Conservation (phyloP, 2,797 vertebrate genomes). For the Holocentrus rufus region DNA sequence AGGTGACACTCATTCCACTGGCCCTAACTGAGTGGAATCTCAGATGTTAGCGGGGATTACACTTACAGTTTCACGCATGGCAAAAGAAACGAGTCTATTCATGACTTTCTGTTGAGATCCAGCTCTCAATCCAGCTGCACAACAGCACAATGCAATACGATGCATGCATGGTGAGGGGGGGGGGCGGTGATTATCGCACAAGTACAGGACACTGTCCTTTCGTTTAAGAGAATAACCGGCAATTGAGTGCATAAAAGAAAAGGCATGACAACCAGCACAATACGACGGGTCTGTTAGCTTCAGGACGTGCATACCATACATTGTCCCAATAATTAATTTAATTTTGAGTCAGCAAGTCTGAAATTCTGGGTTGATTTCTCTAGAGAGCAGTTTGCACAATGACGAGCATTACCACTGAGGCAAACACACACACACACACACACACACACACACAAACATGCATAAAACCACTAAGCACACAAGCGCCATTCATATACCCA, state of each 20-base stretch:
- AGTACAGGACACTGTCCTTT: constrained; percentile 20
- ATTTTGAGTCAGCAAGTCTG: constrained; percentile 71
- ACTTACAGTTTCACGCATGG: neutral
- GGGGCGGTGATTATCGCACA: neutral
- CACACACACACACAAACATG: constrained; percentile 18
- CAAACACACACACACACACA: constrained; percentile 21
- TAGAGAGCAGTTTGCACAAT: constrained; percentile 60
- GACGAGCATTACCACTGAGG: constrained; percentile 60
- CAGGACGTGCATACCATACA: constrained; percentile 56
- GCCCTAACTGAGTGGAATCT: constrained; percentile 4
- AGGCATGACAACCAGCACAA: constrained; percentile 32
- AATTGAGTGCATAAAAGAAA: constrained; percentile 34
- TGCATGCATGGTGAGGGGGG: too few species aligned
- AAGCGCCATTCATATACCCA: constrained; percentile 10
- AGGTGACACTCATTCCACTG: constrained; percentile 22
- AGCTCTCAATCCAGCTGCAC: neutral
- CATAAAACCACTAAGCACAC: constrained; percentile 1
- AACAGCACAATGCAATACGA: neutral
- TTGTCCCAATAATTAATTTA: constrained; percentile 62
- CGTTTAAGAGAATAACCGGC: constrained; percentile 25
- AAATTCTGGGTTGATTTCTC: constrained; percentile 69
- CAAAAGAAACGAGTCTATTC: neutral
- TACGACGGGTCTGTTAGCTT: constrained; percentile 28
- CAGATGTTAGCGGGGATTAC: neutral
- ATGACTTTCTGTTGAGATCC: neutral